Evolutionary conservation across 2,888 invertebrate genomes (phyloP).

Genomic region (Helicoverpa assulta): DNA sequence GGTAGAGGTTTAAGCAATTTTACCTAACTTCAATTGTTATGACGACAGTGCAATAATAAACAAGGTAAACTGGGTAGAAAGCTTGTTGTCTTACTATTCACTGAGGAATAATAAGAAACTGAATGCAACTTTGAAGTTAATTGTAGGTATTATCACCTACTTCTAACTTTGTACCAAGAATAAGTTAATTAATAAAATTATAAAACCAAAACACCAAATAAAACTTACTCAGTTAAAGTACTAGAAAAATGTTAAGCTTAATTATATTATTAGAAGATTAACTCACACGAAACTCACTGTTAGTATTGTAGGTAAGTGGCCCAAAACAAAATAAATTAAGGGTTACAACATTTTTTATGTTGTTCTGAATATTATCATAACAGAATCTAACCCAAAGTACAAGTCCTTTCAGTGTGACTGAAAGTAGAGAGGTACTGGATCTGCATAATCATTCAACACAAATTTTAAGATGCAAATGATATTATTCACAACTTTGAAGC

Average conservation of each 20-base stretch:
- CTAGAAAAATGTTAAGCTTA: constrained; percentile 35
- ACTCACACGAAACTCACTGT: constrained; percentile 70
- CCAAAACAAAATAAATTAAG: constrained; percentile 55
- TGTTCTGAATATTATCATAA: constrained; percentile 77
- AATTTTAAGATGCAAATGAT: constrained; percentile 65
- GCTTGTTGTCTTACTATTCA: too few relatives aligned
- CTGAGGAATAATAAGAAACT: too few relatives aligned
- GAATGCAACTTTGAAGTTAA: too few relatives aligned
- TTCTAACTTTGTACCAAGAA: too few relatives aligned
- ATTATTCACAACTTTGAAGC: constrained; percentile 80
- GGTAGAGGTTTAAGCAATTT: too few relatives aligned
- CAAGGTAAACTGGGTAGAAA: too few relatives aligned
- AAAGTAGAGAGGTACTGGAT: constrained; percentile 3
- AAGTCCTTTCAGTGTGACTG: not conserved
- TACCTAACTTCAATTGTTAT: too few relatives aligned
- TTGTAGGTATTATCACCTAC: too few relatives aligned
- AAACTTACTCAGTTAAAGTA: constrained; percentile 23
- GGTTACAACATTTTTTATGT: constrained; percentile 44
- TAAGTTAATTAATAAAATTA: constrained; percentile 6
- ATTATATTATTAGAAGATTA: constrained; percentile 42
- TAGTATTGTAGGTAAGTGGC: constrained; percentile 65
- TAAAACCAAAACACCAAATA: constrained; percentile 1
- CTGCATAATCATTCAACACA: constrained; percentile 10
- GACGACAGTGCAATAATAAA: too few relatives aligned
- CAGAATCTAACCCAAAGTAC: constrained; percentile 11